Evolutionary conservation across 2,797 vertebrate species (phyloP).

Genomic region (Melanotaenia boesemani): DNA sequence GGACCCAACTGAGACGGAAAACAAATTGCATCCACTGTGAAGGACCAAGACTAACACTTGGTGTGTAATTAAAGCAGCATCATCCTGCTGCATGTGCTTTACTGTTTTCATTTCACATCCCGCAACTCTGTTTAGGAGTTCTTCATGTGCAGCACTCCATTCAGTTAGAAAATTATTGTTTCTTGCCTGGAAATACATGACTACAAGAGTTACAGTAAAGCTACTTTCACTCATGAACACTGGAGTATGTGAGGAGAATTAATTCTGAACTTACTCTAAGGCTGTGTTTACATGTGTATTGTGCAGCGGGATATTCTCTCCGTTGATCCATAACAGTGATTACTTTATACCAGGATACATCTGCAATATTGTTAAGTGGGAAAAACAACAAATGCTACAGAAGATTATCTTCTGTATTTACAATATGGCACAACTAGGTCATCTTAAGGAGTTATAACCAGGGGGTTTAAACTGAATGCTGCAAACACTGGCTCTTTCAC

Average conservation of each 20-base stretch:
- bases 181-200: not conserved
- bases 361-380: not conserved
- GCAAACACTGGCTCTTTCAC: not conserved
- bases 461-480: not conserved
- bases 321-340: too few relatives aligned
- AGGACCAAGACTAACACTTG: constrained; percentile 11
- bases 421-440: not conserved
- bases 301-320: not conserved
- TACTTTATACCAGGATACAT: not conserved
- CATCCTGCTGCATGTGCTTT: constrained; percentile 16
- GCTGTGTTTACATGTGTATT: too few relatives aligned
- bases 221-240: not conserved
- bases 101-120: constrained; percentile 5
- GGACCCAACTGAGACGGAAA: constrained; percentile 32
- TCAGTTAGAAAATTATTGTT: not conserved
- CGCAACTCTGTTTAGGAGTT: not conserved
- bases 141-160: not conserved
- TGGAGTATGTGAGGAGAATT: not conserved
- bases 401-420: not conserved
- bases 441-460: not conserved
- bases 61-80: constrained; percentile 3
- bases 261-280: not conserved
- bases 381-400: not conserved
- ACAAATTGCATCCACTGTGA: constrained; percentile 35
- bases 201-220: not conserved